These are phyloP conservation scores for Drosophila heteroneura DNA, from an alignment of 2,888 invertebrate species.

Conservation along the genomic window DNA sequence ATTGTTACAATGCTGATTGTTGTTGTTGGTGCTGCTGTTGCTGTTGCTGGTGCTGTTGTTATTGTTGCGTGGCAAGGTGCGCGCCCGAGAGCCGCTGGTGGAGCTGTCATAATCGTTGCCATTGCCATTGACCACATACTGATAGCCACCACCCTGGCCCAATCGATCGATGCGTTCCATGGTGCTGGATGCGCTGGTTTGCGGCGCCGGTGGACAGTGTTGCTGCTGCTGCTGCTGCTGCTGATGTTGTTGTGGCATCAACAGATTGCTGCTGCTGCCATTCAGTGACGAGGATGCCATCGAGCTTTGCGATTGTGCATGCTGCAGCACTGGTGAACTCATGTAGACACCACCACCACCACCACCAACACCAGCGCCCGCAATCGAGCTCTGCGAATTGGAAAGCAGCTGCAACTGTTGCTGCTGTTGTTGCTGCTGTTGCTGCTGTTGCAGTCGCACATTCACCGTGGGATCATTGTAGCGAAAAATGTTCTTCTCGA, in stretches of 20 bases:
- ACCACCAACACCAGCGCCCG: constrained; percentile 15
- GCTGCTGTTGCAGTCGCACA: constrained; percentile 75
- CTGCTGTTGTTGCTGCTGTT: constrained; percentile 61
- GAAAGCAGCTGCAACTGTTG: constrained; percentile 73
- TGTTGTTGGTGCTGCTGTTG: constrained; percentile 85
- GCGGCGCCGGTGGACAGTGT: constrained; percentile 83
- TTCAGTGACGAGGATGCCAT: constrained; percentile 83
- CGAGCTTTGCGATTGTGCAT: constrained; percentile 85
- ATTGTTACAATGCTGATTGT: constrained; percentile 21
- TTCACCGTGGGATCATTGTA: constrained; percentile 86
- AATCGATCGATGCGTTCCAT: constrained; percentile 80
- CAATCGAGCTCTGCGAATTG: constrained; percentile 83
- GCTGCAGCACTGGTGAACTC: constrained; percentile 80
- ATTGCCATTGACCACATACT: constrained; percentile 63
- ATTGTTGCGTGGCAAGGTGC: constrained; percentile 90
- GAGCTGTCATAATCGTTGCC: constrained; percentile 70
- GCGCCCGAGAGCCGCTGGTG: constrained; percentile 86
- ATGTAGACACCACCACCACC: constrained; percentile 54
- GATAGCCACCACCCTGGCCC: constrained; percentile 43
- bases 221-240: constrained; percentile 53
- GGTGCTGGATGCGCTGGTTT: constrained; percentile 80
- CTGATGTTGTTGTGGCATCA: constrained; percentile 62
- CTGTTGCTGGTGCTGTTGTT: constrained; percentile 24
- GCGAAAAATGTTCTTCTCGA: constrained; percentile 85
- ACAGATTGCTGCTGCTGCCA: constrained; percentile 73